A percentile compares a stretch with the other conserved stretches of the same genome.
Conservation (phyloP, 2,113 vertebrate species). For the Ovis canadensis region DNA sequence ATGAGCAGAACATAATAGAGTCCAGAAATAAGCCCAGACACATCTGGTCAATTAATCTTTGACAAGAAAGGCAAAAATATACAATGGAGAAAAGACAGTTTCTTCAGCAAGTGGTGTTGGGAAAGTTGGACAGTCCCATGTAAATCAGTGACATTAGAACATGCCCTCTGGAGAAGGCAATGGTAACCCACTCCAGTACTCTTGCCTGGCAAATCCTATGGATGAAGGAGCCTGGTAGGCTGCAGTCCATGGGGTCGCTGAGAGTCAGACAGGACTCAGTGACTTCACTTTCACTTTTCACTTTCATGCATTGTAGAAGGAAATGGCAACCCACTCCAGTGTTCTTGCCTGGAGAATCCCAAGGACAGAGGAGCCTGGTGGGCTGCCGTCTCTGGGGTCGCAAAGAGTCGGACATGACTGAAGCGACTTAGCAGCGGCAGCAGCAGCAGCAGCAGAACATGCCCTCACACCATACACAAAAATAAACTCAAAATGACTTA, state of each 20-base stretch:
- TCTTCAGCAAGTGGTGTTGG: neutral
- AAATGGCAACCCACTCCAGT: no score
- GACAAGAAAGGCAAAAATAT: neutral
- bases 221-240: no score
- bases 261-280: no score
- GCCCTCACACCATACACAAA: neutral
- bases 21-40: neutral
- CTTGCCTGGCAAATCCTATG: no score
- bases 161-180: neutral
- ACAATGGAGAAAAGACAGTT: neutral
- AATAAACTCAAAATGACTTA: neutral
- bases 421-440: fast-evolving
- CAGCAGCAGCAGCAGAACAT: neutral
- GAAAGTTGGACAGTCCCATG: neutral
- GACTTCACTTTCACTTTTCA: no score
- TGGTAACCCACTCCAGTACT: no score
- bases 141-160: neutral
- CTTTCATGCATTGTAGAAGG: no score
- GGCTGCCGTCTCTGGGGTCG: no score
- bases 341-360: no score
- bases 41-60: neutral
- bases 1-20: neutral
- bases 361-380: no score
- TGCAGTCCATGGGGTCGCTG: no score
- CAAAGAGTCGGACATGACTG: no score